Conservation (phyloP, 2,797 vertebrate species). For the Rhynchotus rufescens region DNA sequence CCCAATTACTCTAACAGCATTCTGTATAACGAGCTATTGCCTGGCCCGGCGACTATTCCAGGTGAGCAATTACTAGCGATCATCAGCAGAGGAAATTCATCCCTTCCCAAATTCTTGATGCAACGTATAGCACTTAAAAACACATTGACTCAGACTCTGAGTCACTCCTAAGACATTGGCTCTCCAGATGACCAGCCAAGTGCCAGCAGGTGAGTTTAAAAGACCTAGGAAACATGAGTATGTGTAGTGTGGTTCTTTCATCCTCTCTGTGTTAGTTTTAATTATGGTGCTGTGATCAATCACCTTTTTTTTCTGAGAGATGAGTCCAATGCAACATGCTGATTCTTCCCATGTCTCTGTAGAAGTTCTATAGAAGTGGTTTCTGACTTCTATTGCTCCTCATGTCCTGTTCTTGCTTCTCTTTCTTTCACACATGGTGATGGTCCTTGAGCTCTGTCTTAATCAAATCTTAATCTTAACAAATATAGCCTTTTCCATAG, state of each 20-base stretch:
- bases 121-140: background rate
- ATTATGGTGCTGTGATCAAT: background rate
- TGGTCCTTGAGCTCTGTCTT: background rate
- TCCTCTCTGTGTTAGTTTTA: background rate
- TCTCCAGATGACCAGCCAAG: background rate
- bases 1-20: background rate
- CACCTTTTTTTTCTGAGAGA: background rate
- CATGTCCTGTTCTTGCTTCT: background rate
- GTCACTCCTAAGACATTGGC: background rate
- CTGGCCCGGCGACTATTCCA: background rate
- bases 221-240: background rate
- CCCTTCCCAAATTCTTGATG: background rate
- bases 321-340: too few relatives aligned
- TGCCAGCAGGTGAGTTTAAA: background rate
- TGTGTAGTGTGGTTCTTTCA: background rate
- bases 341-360: background rate
- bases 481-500: background rate
- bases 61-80: background rate
- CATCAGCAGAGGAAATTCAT: background rate
- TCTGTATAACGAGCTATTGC: background rate
- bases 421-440: background rate
- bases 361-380: background rate
- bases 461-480: background rate
- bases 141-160: background rate
- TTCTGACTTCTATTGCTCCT: background rate